Conservation (phyloP, 2,113 vertebrate species). For the Hipposideros armiger region DNA sequence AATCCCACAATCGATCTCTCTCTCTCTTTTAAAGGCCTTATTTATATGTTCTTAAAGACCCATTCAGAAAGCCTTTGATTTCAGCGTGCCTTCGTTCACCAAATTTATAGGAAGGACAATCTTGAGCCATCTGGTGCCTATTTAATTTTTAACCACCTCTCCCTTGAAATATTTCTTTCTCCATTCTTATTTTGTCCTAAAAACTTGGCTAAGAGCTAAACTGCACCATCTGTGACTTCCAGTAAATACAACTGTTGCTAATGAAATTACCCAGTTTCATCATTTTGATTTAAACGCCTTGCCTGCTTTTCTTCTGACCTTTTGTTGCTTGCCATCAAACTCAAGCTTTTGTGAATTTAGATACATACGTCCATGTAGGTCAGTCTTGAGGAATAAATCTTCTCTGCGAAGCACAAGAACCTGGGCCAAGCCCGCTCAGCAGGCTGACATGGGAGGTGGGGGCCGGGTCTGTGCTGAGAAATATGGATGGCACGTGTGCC, state of each 20-base stretch:
- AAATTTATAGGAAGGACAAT: slow-evolving; percentile 91
- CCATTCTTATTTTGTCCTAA: slow-evolving; percentile 92
- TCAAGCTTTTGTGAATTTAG: slow-evolving; percentile 95
- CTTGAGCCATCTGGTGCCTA: slow-evolving; percentile 91
- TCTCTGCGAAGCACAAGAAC: slow-evolving; percentile 90
- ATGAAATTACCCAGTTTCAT: slow-evolving; percentile 98
- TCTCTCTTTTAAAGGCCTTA: slow-evolving; percentile 77
- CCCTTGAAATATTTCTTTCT: slow-evolving; percentile 92
- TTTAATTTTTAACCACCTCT: slow-evolving; percentile 93
- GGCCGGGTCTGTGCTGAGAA: slow-evolving; percentile 87
- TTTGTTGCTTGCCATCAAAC: slow-evolving; percentile 95
- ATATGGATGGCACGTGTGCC: slow-evolving; percentile 89
- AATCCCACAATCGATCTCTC: slow-evolving; percentile 44
- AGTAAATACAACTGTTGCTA: slow-evolving; percentile 98
- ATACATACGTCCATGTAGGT: slow-evolving; percentile 97
- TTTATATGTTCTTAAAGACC: slow-evolving; percentile 78
- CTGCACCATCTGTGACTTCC: slow-evolving; percentile 95
- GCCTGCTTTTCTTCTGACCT: slow-evolving; percentile 96
- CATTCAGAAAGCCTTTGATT: slow-evolving; percentile 87
- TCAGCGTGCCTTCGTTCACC: slow-evolving; percentile 87
- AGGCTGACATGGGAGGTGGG: slow-evolving; percentile 91
- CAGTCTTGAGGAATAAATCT: slow-evolving; percentile 98
- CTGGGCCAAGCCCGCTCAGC: slow-evolving; percentile 93
- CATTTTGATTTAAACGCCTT: slow-evolving; percentile 96
- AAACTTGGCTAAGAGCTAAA: slow-evolving; percentile 93